These are phyloP conservation scores for Nezara viridula DNA, from an alignment of 2,888 invertebrate genomes.

Conservation along the genomic window DNA sequence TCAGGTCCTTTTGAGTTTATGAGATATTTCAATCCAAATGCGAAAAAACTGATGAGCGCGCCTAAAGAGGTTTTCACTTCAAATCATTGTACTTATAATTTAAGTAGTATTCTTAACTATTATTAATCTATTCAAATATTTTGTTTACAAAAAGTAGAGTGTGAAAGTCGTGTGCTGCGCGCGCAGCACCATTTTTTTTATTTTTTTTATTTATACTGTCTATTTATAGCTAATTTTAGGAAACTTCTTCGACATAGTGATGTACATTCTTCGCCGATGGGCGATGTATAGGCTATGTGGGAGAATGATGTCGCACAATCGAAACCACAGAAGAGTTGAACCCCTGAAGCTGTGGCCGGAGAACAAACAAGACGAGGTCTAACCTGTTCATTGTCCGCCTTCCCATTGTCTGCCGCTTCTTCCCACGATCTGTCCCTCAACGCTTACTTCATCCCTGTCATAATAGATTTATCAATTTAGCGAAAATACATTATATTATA, in stretches of 20 bases:
- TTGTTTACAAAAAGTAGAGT: too few species aligned
- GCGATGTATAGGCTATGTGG: background rate
- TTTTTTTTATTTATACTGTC: too few species aligned
- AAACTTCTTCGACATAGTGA: background rate
- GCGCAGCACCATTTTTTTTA: too few species aligned
- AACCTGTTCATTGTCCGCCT: conserved; percentile 35
- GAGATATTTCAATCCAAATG: too few species aligned
- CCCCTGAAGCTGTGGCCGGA: background rate
- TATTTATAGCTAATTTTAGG: background rate
- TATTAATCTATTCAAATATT: too few species aligned
- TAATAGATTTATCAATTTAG: background rate
- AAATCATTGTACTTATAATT: too few species aligned
- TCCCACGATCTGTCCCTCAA: conserved; percentile 23
- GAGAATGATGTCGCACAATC: conserved; percentile 19
- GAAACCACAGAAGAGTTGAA: background rate
- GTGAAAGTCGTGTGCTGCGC: too few species aligned
- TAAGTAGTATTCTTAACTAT: too few species aligned
- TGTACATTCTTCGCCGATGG: background rate
- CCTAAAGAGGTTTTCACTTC: too few species aligned
- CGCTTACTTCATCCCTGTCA: conserved; percentile 10
- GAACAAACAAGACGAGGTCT: conserved; percentile 33
- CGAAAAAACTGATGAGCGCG: too few species aligned
- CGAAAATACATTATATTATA: background rate
- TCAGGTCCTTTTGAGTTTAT: too few species aligned
- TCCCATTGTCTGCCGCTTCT: background rate